Evolutionary conservation across 2,888 invertebrate species (phyloP), one percentile per base, ranked within the genome.

Genomic region (Drosophila neotestacea): DNA sequence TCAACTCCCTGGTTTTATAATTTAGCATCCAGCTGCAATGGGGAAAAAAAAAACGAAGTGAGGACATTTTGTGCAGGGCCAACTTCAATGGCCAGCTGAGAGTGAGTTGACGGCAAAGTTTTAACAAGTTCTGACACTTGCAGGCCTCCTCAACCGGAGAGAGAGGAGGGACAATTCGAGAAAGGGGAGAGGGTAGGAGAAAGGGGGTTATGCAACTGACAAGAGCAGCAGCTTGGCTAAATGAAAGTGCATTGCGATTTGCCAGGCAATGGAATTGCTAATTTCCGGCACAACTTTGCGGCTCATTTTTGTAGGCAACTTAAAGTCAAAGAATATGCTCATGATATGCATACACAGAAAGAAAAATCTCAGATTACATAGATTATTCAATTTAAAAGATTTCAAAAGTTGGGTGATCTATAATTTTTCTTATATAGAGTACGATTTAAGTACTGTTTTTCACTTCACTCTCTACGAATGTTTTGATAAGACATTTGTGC

Each of bases 111-210:
- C 69, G 86, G 79, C 85, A 88, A 88, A 89, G 85, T 86, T 88
- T 86, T 88, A 89, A 86, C 89, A 86, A 89, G 76, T 89, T 89
- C 89, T 88, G 85, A 88, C 85, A 85, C 87, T 88, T 84, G 82
- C 85, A 85, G 88, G 70, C 64, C 62, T 56, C 54, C 64, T 44
- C 66, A 52, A 48, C 48, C 22, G 22, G 2, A 39, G 42, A 13
- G 47, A 28, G 51, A 13, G 0, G 1, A 27, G 11, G 27, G 41
- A 16, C 16, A 16, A 16, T 16, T 1, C 16, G 16, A 16, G 16
- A 6, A 4, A 9, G 16, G 38, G 13, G 30, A 2, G 6, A 2
- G 39, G 11, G 32, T 5, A 9, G 0, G n/a, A 11, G 22, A 16
- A 7, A 51, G 60, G 38, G 59, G 58, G 55, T 61, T 58, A 46